Conservation (phyloP, 2,113 vertebrate genomes). For the Halichoerus grypus region DNA sequence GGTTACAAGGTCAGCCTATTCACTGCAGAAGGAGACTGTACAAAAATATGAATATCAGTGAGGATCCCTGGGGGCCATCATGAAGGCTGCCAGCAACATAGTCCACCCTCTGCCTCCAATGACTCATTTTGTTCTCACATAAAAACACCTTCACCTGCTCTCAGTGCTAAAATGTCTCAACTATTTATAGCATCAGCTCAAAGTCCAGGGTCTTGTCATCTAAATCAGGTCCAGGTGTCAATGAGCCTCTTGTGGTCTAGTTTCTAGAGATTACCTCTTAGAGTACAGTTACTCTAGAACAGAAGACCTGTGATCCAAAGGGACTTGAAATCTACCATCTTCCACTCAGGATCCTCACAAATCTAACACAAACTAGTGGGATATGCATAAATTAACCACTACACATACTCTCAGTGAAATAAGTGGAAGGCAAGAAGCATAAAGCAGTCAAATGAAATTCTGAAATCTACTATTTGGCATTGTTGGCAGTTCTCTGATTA, state of each 20-base stretch:
- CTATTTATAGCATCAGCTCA: not conserved
- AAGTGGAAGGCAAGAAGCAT: not conserved
- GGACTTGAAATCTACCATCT: not conserved
- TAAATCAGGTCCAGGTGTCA: not conserved
- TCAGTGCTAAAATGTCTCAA: not conserved
- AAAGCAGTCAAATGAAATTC: not conserved
- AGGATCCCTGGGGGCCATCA: not conserved
- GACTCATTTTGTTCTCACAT: not conserved
- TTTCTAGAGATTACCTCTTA: not conserved
- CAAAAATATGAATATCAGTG: not conserved
- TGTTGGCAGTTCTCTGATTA: not conserved
- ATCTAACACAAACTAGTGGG: not conserved
- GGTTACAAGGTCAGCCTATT: not conserved
- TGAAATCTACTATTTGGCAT: not conserved
- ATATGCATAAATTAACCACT: not conserved
- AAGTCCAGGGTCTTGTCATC: not conserved
- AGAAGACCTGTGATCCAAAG: not conserved
- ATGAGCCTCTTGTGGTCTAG: not conserved
- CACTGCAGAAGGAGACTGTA: not conserved
- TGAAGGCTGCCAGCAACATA: not conserved
- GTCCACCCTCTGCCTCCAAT: not conserved
- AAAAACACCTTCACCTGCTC: not conserved
- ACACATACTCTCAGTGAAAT: not conserved
- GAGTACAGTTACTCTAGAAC: not conserved
- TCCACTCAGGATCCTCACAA: not conserved